phyloP scores from a whole-genome alignment of 2,888 invertebrate genomes.

The Sipha maydis region DNA sequence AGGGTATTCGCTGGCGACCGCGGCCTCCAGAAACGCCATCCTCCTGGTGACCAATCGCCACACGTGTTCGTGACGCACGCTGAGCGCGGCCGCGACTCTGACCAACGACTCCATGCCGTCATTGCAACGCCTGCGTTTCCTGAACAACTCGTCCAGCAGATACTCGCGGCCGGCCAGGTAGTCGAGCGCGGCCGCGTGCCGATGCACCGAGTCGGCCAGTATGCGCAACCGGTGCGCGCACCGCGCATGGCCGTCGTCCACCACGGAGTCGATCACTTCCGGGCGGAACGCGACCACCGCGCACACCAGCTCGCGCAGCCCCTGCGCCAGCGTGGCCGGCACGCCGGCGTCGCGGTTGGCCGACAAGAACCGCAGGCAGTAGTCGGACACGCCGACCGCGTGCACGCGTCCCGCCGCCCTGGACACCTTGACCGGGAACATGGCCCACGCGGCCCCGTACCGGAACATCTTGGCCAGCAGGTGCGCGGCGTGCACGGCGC shows the following conservation, averaged over 20 bases:
- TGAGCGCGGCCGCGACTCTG: not conserved
- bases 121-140: not conserved
- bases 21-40: constrained; percentile 27
- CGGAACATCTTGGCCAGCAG: constrained; percentile 47
- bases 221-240: not conserved
- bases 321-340: not conserved
- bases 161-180: not conserved
- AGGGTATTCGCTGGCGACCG: not conserved
- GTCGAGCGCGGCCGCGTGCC: not conserved
- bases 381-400: not conserved
- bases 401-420: not conserved
- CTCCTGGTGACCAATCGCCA: constrained; percentile 13
- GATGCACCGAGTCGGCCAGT: not conserved
- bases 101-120: not conserved
- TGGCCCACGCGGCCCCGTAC: not conserved
- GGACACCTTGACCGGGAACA: constrained; percentile 45
- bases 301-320: constrained; percentile 26
- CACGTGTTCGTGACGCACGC: not conserved
- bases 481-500: constrained; percentile 25
- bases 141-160: constrained; percentile 4
- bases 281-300: not conserved
- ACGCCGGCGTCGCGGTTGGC: not conserved
- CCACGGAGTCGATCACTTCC: not conserved
- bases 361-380: constrained; percentile 29
- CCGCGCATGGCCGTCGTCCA: not conserved